Evolutionary conservation across 2,797 vertebrate species (phyloP).

Genomic region (Setipinna tenuifilis): DNA sequence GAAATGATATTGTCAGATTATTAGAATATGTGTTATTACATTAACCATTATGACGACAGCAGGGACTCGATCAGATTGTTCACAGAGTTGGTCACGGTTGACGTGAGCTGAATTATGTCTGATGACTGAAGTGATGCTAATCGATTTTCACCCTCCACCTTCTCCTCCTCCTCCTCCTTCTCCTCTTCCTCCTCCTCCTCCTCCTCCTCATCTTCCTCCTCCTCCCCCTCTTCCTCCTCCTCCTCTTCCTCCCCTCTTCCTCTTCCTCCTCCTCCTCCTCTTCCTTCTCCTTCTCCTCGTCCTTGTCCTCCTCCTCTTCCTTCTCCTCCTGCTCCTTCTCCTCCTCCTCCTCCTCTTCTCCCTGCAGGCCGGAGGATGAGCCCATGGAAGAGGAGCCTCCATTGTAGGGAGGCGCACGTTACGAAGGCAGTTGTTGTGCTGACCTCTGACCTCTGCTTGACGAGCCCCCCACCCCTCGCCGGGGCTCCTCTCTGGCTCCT

Average conservation of each 20-base stretch:
- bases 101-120: neutral
- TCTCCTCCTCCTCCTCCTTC: too few relatives aligned
- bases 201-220: too few relatives aligned
- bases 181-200: too few relatives aligned
- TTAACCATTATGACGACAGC: neutral
- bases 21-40: neutral
- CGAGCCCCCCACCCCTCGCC: slow-evolving; percentile 54
- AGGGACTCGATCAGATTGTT: neutral
- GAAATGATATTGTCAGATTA: neutral
- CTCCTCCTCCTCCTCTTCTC: neutral
- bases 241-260: too few relatives aligned
- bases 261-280: too few relatives aligned
- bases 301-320: too few relatives aligned
- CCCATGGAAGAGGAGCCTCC: slow-evolving; percentile 96
- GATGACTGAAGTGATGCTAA: neutral
- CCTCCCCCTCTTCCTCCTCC: too few relatives aligned
- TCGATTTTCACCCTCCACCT: too few relatives aligned
- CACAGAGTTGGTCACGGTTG: neutral
- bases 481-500: slow-evolving; percentile 76
- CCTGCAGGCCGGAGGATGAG: slow-evolving; percentile 86
- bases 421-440: slow-evolving; percentile 34
- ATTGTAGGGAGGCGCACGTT: slow-evolving; percentile 78
- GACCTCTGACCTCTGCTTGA: slow-evolving; percentile 64
- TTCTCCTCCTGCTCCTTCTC: too few relatives aligned
- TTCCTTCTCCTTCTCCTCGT: too few relatives aligned